Evolutionary conservation across 2,113 vertebrate species (phyloP).

Genomic region (Chascanopsetta lugubris): DNA sequence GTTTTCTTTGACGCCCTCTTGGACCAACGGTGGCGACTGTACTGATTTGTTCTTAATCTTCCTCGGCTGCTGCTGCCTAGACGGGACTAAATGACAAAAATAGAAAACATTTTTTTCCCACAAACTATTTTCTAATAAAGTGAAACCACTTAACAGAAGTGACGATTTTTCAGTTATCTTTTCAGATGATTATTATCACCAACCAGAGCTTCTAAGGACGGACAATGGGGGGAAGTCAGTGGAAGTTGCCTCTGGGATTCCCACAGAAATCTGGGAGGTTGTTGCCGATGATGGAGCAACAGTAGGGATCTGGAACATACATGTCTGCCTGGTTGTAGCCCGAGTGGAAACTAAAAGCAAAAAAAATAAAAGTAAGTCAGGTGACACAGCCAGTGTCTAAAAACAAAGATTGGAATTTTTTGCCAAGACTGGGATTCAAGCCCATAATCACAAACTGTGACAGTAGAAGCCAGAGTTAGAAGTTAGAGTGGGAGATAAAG

Average conservation of each 20-base stretch:
- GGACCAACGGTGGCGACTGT: constrained; percentile 6
- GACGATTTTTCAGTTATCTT: neutral
- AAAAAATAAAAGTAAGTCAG: constrained; percentile 17
- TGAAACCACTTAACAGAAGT: neutral
- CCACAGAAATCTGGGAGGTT: neutral
- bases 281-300: constrained; percentile 1
- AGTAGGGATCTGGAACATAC: constrained; percentile 53
- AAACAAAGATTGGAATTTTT: neutral
- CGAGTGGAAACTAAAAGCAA: constrained; percentile 60
- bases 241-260: neutral
- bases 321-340: constrained; percentile 67
- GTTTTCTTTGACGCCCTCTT: constrained; percentile 63
- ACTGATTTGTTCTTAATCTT: constrained; percentile 54
- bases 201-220: constrained; percentile 62
- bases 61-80: constrained; percentile 36
- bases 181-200: constrained; percentile 22
- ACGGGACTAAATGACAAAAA: constrained; percentile 26
- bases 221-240: constrained; percentile 32
- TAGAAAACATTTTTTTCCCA: neutral
- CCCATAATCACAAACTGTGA: too few relatives aligned
- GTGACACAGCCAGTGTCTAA: neutral
- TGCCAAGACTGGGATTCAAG: neutral
- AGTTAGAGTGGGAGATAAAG: neutral
- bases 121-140: too few relatives aligned
- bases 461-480: neutral